Evolutionary conservation across 2,113 vertebrate species (phyloP).

Genomic region (Lamprotornis superbus): DNA sequence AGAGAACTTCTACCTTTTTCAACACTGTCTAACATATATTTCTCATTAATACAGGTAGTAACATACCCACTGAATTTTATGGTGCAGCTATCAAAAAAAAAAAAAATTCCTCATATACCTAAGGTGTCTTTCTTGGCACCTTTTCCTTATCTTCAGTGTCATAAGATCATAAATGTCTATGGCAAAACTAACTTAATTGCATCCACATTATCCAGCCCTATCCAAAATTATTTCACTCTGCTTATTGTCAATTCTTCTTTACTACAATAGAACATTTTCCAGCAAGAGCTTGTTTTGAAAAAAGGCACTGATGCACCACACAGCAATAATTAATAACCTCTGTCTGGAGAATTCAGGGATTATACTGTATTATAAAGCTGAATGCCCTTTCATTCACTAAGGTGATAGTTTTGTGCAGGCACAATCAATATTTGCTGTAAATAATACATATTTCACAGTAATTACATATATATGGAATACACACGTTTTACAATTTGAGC

Average conservation of each 20-base stretch:
- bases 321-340: constrained; percentile 55
- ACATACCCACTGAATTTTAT: not conserved
- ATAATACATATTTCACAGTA: not conserved
- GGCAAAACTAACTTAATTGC: constrained; percentile 40
- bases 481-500: not conserved
- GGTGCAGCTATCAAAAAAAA: not conserved
- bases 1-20: not conserved
- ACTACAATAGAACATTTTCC: not conserved
- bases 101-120: not conserved
- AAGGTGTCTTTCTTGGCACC: not conserved
- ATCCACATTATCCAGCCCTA: constrained; percentile 2
- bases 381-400: not conserved
- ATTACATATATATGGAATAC: not conserved
- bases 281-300: constrained; percentile 35
- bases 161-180: not conserved
- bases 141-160: constrained; percentile 3
- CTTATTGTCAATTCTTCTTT: constrained; percentile 37
- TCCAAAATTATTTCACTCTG: constrained; percentile 4
- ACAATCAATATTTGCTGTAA: not conserved
- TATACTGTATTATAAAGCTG: not conserved
- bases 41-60: not conserved
- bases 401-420: not conserved
- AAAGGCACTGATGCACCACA: not conserved
- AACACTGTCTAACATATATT: not conserved
- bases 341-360: not conserved